Percentiles rank a stretch among this genome's conserved stretches.
Conservation (phyloP, 2,888 invertebrate genomes). For the Papilio gigon region DNA sequence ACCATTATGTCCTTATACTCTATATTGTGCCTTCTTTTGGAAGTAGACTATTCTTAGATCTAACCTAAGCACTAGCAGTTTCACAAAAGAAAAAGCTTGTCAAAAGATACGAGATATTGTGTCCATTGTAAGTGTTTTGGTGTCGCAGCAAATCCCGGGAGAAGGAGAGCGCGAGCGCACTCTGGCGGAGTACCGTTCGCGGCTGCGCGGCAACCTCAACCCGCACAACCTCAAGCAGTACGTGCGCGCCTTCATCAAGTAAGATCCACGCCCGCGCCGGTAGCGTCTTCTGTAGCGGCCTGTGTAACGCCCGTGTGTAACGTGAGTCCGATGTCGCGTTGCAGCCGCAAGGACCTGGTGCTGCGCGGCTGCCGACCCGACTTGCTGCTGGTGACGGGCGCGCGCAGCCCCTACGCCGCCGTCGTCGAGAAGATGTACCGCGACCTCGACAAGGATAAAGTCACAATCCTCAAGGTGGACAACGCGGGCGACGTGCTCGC, state of each 20-base stretch:
- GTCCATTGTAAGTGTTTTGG: constrained; percentile 15
- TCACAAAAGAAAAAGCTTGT: not conserved
- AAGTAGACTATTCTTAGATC: not conserved
- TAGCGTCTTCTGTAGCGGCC: not conserved
- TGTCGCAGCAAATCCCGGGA: constrained; percentile 68
- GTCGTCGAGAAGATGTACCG: constrained; percentile 91
- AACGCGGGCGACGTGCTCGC: constrained; percentile 93
- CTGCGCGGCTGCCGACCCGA: constrained; percentile 89
- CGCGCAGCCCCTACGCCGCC: constrained; percentile 88
- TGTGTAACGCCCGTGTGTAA: not conserved
- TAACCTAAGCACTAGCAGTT: not conserved
- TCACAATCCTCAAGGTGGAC: constrained; percentile 92
- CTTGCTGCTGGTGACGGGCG: constrained; percentile 90
- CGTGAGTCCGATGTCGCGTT: constrained; percentile 35
- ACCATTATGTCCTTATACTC: not conserved
- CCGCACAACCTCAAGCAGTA: constrained; percentile 91
- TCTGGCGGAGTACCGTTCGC: constrained; percentile 88
- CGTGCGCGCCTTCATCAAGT: constrained; percentile 92
- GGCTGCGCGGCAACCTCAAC: constrained; percentile 88
- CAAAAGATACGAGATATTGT: not conserved
- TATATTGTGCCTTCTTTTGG: not conserved
- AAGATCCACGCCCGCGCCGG: constrained; percentile 61
- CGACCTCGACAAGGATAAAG: constrained; percentile 90
- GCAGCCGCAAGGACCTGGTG: constrained; percentile 87
- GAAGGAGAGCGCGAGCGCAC: constrained; percentile 87